Percentiles rank a stretch among this genome's conserved stretches.
Evolutionary conservation across 30 jellyfish, hydroid and myxozoan genomes (phyloP).

Genomic region (Haliclystus octoradiatus): DNA sequence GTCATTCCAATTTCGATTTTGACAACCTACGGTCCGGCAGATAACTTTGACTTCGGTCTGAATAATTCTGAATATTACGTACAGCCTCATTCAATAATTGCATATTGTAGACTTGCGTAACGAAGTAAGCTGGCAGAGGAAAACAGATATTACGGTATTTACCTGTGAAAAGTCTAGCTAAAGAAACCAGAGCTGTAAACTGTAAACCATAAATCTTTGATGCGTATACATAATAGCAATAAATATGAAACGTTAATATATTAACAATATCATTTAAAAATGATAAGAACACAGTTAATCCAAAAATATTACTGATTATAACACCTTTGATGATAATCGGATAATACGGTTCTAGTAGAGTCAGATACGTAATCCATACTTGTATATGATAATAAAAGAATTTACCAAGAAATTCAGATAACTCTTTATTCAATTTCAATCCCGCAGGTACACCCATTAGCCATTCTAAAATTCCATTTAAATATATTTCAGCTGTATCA

Average conservation of each 20-base stretch:
- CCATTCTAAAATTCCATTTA: conserved; percentile 48
- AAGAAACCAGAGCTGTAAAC: conserved; percentile 50
- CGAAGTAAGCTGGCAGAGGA: no score
- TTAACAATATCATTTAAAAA: conserved; percentile 53
- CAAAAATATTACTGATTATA: conserved; percentile 35
- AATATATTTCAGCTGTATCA: conserved; percentile 5
- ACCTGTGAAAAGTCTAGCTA: conserved; percentile 91
- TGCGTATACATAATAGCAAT: conserved; percentile 85
- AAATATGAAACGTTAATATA: conserved; percentile 56
- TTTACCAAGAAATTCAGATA: conserved; percentile 61
- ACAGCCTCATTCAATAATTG: no score
- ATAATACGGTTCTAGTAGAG: conserved; percentile 33
- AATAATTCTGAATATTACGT: no score
- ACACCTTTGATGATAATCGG: conserved; percentile 18
- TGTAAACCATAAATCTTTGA: conserved; percentile 65
- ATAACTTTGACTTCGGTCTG: no score
- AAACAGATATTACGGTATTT: no score
- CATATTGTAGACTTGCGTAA: no score
- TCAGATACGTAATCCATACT: conserved; percentile 74
- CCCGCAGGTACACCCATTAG: conserved; percentile 98
- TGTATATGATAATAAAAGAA: conserved; percentile 63
- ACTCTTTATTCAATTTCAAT: conserved; percentile 67
- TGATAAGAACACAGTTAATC: conserved; percentile 55
- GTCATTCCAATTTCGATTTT: no score
- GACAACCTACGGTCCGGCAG: no score